Percentiles rank a stretch among this genome's conserved stretches.
These are phyloP conservation scores for Butorides virescens DNA, from an alignment of 2,113 vertebrate species.

Conservation along the genomic window DNA sequence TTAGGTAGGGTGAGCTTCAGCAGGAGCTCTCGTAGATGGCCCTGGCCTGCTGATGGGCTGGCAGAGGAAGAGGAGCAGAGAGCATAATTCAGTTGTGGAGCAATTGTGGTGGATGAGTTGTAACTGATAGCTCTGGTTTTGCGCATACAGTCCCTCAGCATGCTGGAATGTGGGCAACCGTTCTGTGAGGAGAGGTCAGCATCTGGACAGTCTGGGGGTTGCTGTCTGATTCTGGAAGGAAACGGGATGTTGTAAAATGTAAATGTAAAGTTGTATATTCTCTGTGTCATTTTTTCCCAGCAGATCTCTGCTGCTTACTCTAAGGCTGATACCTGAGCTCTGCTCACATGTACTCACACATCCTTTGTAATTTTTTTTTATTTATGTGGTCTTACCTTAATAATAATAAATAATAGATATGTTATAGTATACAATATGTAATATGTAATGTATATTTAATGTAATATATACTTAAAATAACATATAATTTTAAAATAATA, in stretches of 20 bases:
- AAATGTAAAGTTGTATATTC: neutral
- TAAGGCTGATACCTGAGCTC: neutral
- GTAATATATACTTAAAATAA: too few species aligned
- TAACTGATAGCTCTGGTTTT: neutral
- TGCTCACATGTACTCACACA: neutral
- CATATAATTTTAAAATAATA: too few species aligned
- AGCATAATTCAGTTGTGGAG: neutral
- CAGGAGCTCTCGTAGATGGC: neutral
- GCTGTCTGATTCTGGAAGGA: neutral
- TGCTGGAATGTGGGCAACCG: fast-evolving
- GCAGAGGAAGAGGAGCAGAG: neutral
- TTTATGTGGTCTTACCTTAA: neutral
- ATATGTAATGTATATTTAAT: too few species aligned
- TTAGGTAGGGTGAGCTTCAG: neutral
- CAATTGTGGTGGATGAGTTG: neutral
- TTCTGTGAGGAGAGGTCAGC: neutral
- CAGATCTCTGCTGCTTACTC: neutral
- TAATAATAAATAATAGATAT: neutral
- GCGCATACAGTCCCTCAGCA: neutral
- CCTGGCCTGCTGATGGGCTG: neutral
- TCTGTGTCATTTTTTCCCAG: neutral
- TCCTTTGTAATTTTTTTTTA: neutral
- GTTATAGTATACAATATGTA: too few species aligned
- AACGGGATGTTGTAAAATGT: neutral
- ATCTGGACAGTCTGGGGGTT: neutral